A percentile compares a stretch with the other conserved stretches of the same genome.
Evolutionary conservation across 1,140 invertebrate genomes (phyloP).

Genomic region (Aporrectodea caliginosa): DNA sequence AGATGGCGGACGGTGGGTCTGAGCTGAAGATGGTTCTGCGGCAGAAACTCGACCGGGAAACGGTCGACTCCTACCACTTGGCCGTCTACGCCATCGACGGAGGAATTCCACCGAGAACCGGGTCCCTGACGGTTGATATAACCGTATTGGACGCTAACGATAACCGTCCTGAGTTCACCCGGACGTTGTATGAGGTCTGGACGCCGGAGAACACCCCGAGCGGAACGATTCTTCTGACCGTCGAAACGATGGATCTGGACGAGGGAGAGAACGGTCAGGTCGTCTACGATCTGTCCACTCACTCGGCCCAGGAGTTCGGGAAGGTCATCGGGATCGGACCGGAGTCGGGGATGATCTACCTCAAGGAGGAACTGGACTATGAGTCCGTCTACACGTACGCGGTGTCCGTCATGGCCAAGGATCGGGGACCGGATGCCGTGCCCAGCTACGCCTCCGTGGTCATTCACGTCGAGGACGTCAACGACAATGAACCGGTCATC

Average conservation of each 20-base stretch:
- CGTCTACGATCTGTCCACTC: conserved; percentile 70
- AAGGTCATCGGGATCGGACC: conserved; percentile 17
- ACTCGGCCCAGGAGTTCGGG: conserved; percentile 26
- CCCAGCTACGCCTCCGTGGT: conserved; percentile 21
- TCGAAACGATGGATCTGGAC: conserved; percentile 63
- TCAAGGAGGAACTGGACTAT: conserved; percentile 26
- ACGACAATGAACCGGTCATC: conserved; percentile 51
- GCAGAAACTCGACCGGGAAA: conserved; percentile 25
- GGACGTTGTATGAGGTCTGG: conserved; percentile 57
- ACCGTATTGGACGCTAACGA: conserved; percentile 45
- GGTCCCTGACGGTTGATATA: conserved; percentile 26
- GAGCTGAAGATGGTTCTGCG: conserved; percentile 20
- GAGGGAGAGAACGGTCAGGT: conserved; percentile 45
- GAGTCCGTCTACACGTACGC: conserved; percentile 17
- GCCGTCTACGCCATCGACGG: conserved; percentile 25
- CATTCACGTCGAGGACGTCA: conserved; percentile 59
- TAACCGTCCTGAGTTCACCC: conserved; percentile 53
- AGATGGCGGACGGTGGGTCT: neutral
- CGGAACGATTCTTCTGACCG: conserved; percentile 75
- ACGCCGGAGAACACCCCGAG: conserved; percentile 83
- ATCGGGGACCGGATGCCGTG: conserved; percentile 22
- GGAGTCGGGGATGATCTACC: conserved; percentile 22
- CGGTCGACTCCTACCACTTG: conserved; percentile 13
- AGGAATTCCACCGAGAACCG: conserved; percentile 8
- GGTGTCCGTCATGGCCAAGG: conserved; percentile 26